These are phyloP conservation scores for Podarcis muralis DNA, from an alignment of 2,113 vertebrate genomes.

Conservation along the genomic window DNA sequence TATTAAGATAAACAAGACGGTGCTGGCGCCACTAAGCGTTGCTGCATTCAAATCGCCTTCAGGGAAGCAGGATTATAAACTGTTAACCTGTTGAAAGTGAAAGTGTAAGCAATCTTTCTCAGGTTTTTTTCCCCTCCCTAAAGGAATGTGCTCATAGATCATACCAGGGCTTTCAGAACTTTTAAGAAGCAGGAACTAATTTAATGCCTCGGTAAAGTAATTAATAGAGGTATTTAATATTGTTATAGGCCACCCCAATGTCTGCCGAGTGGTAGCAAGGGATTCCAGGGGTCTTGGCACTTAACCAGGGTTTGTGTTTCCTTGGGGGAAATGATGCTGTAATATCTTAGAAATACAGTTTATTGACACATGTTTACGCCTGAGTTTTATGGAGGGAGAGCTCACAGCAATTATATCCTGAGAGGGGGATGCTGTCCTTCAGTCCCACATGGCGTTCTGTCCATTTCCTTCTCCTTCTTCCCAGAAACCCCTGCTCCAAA, in stretches of 20 bases:
- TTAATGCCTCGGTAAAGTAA: slow-evolving; percentile 50
- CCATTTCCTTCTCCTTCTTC: no score
- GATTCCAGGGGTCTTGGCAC: no score
- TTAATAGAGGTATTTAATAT: slow-evolving; percentile 55
- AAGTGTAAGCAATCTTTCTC: slow-evolving; percentile 61
- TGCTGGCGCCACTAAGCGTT: slow-evolving; percentile 59
- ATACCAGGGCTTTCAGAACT: slow-evolving; percentile 43
- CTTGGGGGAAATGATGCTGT: no score
- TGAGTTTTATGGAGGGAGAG: no score
- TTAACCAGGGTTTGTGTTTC: no score
- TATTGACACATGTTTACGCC: no score
- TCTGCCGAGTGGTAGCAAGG: no score
- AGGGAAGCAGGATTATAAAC: slow-evolving; percentile 66
- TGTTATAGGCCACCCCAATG: neutral
- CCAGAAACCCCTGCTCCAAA: no score
- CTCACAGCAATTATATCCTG: no score
- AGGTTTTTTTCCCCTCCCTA: slow-evolving; percentile 35
- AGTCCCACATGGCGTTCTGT: no score
- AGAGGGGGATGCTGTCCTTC: no score
- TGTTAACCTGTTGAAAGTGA: slow-evolving; percentile 67
- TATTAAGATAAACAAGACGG: slow-evolving; percentile 62
- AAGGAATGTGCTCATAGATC: slow-evolving; percentile 60
- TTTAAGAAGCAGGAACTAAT: slow-evolving; percentile 57
- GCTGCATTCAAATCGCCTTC: slow-evolving; percentile 48
- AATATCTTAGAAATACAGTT: no score